These are phyloP conservation scores for Rhinoderma darwinii DNA, from an alignment of 2,113 vertebrate genomes.

Conservation along the genomic window DNA sequence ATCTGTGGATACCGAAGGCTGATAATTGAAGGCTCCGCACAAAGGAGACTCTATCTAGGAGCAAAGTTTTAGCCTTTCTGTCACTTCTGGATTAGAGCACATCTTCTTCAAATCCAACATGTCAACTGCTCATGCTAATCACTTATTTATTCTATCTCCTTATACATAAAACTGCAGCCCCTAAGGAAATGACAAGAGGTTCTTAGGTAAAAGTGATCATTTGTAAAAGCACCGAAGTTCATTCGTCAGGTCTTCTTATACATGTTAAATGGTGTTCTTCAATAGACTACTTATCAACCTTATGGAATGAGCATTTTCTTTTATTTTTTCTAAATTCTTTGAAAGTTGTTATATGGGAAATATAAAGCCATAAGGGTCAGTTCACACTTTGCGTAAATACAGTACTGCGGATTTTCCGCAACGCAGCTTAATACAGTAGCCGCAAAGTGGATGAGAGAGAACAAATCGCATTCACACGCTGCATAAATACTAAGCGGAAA, in stretches of 20 bases:
- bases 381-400: too few species aligned
- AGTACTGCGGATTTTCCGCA: too few species aligned
- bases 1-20: background rate
- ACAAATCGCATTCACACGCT: too few species aligned
- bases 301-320: background rate
- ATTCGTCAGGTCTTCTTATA: background rate
- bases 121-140: conserved; percentile 36
- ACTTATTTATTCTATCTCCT: conserved; percentile 33
- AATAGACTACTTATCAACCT: background rate
- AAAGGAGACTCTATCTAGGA: background rate
- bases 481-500: too few species aligned
- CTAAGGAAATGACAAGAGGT: background rate
- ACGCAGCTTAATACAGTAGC: too few species aligned
- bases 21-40: background rate
- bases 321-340: background rate
- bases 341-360: background rate
- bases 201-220: background rate
- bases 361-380: background rate
- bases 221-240: background rate
- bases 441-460: too few species aligned
- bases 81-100: conserved; percentile 29
- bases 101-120: conserved; percentile 11
- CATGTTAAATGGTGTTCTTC: background rate
- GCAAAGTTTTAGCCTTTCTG: conserved; percentile 21
- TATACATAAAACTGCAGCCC: background rate